Evolutionary conservation across 2,797 vertebrate species (phyloP).

Genomic region (Pelodytes ibericus): DNA sequence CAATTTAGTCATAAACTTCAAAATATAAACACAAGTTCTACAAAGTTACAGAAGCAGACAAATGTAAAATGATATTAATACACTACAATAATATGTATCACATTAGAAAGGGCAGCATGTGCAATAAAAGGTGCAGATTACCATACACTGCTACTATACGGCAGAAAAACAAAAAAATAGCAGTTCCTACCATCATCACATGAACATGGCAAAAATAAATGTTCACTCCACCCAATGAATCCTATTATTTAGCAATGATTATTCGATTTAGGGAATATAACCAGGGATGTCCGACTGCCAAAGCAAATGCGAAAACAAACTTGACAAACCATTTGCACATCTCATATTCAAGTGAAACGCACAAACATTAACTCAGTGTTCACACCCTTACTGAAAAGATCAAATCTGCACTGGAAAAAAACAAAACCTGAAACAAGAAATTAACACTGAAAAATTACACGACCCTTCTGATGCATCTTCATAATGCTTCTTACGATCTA

Average conservation of each 20-base stretch:
- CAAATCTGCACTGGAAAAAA: not conserved
- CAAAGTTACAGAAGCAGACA: no score
- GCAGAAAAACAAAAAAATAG: no score
- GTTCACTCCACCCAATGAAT: not conserved
- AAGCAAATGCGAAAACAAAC: not conserved
- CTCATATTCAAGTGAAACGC: not conserved
- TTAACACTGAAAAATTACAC: not conserved
- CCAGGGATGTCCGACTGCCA: not conserved
- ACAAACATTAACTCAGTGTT: not conserved
- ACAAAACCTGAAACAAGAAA: not conserved
- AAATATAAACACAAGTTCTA: no score
- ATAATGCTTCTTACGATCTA: not conserved
- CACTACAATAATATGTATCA: not conserved
- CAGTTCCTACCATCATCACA: not conserved
- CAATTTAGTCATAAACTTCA: no score
- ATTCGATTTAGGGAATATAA: not conserved
- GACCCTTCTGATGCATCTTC: not conserved
- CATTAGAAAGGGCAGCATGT: not conserved
- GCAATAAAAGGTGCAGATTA: no score
- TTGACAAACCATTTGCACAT: not conserved
- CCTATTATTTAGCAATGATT: constrained; percentile 4
- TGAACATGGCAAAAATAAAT: not conserved
- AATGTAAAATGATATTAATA: no score
- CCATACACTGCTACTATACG: not conserved
- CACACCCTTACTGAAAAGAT: not conserved